Evolutionary conservation across 2,888 invertebrate species (phyloP), one percentile per base, ranked within the genome.

Genomic region (Trachelus troglodyta): DNA sequence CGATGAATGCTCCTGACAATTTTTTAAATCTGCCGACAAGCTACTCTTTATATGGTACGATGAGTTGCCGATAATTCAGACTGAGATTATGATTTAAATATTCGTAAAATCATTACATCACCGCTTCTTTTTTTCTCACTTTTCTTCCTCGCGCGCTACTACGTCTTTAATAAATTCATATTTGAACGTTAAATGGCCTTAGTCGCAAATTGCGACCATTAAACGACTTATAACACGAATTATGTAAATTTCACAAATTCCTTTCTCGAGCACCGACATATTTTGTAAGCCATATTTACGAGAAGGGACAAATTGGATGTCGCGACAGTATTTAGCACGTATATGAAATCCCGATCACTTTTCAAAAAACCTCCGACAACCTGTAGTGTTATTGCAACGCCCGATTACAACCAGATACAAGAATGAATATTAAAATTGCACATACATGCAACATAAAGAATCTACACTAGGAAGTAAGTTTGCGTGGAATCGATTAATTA

Each of bases 131-230:
- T 33, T 71, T 71, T 40, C 1, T 56, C 23, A 56, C 9, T 56
- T 56, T 56, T 56, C 35, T 56, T 23, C 23, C 23, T 56, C 23
- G 9, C 23, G 23, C 71, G 30, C 11, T 15, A 71, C 31, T 31
- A 23, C 71, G 31, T 34, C 71, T 71, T 71, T 34, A 34, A 71
- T 71, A 71, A 71, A 71, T 71, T 71, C 71, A 34, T 34, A 23
- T 34, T 31, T 34, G 31, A 31, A 23, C 71, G 71, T 34, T 71
- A 33, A 71, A 71, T 71, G 71, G 23, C 30, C 31, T 30, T 71
- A 71, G 30, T 71, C 34, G 34, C 71, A 71, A 71, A 71, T 71
- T 71, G 34, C 71, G 4, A 33, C 30, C 31, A 34, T 71, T 33
- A 33, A 33, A 23, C 71, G 31, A 33, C 31, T 71, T 34, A 34